Conservation (phyloP, 2,888 invertebrate species). For the Euproctis similis region DNA sequence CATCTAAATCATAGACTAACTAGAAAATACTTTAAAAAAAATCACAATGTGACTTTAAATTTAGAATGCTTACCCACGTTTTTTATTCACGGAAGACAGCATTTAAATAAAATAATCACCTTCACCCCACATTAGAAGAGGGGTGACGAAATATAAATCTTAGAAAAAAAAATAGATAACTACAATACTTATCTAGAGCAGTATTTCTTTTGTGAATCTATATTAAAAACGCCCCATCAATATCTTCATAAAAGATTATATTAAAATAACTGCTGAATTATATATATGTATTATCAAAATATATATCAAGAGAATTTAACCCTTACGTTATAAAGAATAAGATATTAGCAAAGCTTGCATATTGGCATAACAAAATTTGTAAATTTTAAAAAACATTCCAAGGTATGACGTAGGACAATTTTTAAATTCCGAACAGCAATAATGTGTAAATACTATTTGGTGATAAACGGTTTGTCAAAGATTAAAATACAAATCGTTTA, state of each 20-base stretch:
- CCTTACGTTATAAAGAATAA: too few relatives aligned
- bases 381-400: too few relatives aligned
- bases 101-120: conserved; percentile 31
- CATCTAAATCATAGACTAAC: conserved; percentile 32
- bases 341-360: too few relatives aligned
- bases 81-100: conserved; percentile 40
- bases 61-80: conserved; percentile 52
- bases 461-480: conserved; percentile 20
- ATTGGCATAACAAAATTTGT: too few relatives aligned
- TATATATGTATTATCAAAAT: conserved; percentile 4
- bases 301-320: conserved; percentile 12
- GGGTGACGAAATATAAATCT: conserved; percentile 59
- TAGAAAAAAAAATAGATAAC: conserved; percentile 8
- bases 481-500: conserved; percentile 15
- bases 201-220: conserved; percentile 15
- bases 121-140: conserved; percentile 39
- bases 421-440: too few relatives aligned
- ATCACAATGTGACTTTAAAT: conserved; percentile 15
- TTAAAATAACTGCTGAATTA: conserved; percentile 7
- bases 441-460: too few relatives aligned
- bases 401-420: too few relatives aligned
- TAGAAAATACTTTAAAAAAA: conserved; percentile 9
- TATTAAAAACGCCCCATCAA: conserved; percentile 26
- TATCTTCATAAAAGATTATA: conserved; percentile 17
- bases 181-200: conserved; percentile 39